Conservation (phyloP, 2,113 vertebrate genomes). For the Gulo gulo region DNA sequence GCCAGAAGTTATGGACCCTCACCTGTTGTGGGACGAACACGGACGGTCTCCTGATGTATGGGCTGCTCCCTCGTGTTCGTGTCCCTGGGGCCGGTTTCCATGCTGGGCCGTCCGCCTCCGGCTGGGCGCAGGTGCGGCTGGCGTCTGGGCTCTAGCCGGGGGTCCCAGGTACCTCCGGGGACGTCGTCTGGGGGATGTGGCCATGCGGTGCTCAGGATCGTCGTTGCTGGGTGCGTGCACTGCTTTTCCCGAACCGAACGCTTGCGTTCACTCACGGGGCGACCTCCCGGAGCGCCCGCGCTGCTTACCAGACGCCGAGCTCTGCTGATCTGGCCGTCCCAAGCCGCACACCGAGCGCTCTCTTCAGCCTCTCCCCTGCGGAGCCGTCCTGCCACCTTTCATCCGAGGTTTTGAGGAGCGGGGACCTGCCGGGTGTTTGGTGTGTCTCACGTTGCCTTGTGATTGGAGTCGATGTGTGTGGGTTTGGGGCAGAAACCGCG, state of each 20-base stretch:
- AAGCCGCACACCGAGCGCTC: fast-evolving
- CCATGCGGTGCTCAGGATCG: fast-evolving
- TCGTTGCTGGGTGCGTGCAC: neutral
- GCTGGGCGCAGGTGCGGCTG: neutral
- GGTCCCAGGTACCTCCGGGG: fast-evolving
- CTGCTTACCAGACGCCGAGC: fast-evolving
- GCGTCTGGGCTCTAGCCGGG: neutral
- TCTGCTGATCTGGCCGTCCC: fast-evolving
- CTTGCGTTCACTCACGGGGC: fast-evolving
- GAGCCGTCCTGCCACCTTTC: neutral
- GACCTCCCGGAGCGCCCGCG: fast-evolving
- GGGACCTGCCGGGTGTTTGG: fast-evolving
- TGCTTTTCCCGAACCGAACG: neutral
- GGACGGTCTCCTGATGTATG: fast-evolving
- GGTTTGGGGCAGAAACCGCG: neutral
- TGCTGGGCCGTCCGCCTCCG: fast-evolving
- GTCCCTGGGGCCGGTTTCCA: neutral
- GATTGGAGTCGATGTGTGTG: neutral
- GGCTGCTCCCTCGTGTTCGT: neutral
- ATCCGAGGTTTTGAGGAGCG: fast-evolving
- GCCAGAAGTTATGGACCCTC: fast-evolving
- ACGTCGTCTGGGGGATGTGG: neutral
- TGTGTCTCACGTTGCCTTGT: fast-evolving
- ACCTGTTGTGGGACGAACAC: fast-evolving
- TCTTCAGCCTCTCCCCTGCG: fast-evolving